Evolutionary conservation across 1,140 invertebrate species (phyloP).

Genomic region (Ctenoplectra terminalis): DNA sequence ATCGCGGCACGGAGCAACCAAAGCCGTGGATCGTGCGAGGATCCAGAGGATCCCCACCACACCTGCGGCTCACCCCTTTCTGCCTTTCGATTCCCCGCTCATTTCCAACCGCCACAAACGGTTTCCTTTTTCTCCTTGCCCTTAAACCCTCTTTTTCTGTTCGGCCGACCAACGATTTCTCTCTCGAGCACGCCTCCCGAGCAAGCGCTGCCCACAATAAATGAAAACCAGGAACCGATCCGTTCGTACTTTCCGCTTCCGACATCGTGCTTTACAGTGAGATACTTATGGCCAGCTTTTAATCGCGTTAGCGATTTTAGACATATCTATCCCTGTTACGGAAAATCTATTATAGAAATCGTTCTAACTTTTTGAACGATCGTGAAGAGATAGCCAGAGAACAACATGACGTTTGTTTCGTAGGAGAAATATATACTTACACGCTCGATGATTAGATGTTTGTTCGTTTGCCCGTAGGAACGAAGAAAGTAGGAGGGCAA

Average conservation of each 20-base stretch:
- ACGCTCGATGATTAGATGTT: too few species aligned
- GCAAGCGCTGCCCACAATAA: constrained; percentile 13
- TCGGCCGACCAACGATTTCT: constrained; percentile 32
- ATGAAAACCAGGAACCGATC: constrained; percentile 41
- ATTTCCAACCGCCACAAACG: constrained; percentile 36
- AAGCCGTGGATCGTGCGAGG: constrained; percentile 57
- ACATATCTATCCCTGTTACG: background rate
- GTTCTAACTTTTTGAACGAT: background rate
- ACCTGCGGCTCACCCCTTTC: constrained; percentile 51
- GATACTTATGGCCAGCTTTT: background rate
- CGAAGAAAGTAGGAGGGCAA: too few species aligned
- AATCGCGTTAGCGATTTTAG: background rate
- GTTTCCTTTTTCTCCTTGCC: constrained; percentile 49
- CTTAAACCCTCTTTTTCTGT: constrained; percentile 43
- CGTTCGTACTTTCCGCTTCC: too few species aligned
- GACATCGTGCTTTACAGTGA: too few species aligned
- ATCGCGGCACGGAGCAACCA: constrained; percentile 47
- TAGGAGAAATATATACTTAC: too few species aligned
- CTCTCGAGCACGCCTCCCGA: constrained; percentile 3
- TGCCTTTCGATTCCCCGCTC: constrained; percentile 49
- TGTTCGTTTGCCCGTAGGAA: too few species aligned
- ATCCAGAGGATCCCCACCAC: constrained; percentile 55
- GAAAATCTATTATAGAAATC: too few species aligned
- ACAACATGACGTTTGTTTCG: too few species aligned
- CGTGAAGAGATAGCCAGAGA: too few species aligned